Evolutionary conservation across 2,888 invertebrate species (phyloP), one percentile per base, ranked within the genome.

Genomic region (Ryuthela nishihirai): DNA sequence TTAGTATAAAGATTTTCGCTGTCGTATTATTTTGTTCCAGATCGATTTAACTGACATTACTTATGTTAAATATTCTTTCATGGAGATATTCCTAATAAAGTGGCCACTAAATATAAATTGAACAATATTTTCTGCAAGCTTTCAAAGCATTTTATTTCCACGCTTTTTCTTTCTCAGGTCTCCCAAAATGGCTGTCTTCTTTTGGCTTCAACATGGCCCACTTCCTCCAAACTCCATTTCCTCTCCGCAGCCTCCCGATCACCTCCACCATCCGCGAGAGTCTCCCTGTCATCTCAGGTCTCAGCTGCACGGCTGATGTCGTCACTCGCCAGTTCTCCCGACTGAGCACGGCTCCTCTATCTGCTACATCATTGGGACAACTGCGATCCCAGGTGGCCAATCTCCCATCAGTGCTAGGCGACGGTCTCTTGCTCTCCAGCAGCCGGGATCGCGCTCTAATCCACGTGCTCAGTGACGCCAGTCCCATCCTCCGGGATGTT

Each of bases 401-500:
- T 17, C 38, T 67, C 3, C 67, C 67, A 0, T 64, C 65, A 17
- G 62, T 65, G 0, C 88, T 93, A 69, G 92, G 92, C 26, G 70
- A 89, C 24, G 77, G 78, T 7, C 90, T 92, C 64, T 80, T 92
- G 3, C 85, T 93, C 1, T 89, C 91, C 0, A 80, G 88, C 45
- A 46, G 49, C 12, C 61, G 59, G 21, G 55, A 53, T 21, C 52
- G 60, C 9, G 65, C 6, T 83, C 86, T 68, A 88, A 89, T 26
- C 84, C 89, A 20, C 85, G 72, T 71, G 5, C 87, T 90, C 68
- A 89, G 90, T 0, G 87, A 88, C 1, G 90, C 92, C 0, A 91
- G 92, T 72, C 85, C 89, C 25, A 92, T 93, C 66, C 89, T 91
- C 74, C 81, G 87, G 23, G 92, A 93, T 74, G 93, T 93, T 2